Conservation (phyloP, 2,888 invertebrate species). For the Halocaridina rubra region DNA sequence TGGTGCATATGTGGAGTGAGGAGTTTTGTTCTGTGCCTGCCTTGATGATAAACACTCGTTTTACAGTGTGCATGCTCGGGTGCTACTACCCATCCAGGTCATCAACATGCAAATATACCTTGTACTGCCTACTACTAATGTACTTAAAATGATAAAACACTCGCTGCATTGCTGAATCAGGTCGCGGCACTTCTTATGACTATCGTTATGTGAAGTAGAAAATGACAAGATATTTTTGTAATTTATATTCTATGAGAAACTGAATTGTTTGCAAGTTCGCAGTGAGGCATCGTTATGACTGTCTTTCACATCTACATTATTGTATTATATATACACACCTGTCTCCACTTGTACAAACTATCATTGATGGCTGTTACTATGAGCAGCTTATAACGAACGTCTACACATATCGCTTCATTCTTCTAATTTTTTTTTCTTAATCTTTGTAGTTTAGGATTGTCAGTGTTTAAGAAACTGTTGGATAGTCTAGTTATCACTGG, state of each 20-base stretch:
- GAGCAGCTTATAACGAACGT: slow-evolving; percentile 56
- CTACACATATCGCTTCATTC: slow-evolving; percentile 58
- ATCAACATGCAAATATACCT: slow-evolving; percentile 41
- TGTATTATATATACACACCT: slow-evolving; percentile 56
- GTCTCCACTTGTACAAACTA: slow-evolving; percentile 60
- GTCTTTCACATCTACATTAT: slow-evolving; percentile 58
- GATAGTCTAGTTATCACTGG: slow-evolving; percentile 43
- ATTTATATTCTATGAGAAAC: slow-evolving; percentile 58
- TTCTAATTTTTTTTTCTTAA: slow-evolving; percentile 28
- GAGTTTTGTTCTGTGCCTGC: slow-evolving; percentile 44
- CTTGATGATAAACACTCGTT: slow-evolving; percentile 29
- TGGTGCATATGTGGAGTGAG: slow-evolving; percentile 30
- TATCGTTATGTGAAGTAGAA: slow-evolving; percentile 54
- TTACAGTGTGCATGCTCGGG: slow-evolving; percentile 27
- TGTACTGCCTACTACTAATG: slow-evolving; percentile 57
- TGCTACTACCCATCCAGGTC: slow-evolving; percentile 39
- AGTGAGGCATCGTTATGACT: slow-evolving; percentile 55
- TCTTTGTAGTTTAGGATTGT: slow-evolving; percentile 56
- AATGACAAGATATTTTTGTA: slow-evolving; percentile 59
- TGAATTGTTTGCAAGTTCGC: slow-evolving; percentile 54
- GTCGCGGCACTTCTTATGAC: slow-evolving; percentile 51
- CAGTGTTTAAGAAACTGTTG: slow-evolving; percentile 57
- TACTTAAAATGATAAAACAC: slow-evolving; percentile 46
- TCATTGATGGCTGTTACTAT: slow-evolving; percentile 59
- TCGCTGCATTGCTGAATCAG: slow-evolving; percentile 46